These are phyloP conservation scores for Sus scrofa DNA, from an alignment of 2,113 vertebrate species.

Conservation along the genomic window DNA sequence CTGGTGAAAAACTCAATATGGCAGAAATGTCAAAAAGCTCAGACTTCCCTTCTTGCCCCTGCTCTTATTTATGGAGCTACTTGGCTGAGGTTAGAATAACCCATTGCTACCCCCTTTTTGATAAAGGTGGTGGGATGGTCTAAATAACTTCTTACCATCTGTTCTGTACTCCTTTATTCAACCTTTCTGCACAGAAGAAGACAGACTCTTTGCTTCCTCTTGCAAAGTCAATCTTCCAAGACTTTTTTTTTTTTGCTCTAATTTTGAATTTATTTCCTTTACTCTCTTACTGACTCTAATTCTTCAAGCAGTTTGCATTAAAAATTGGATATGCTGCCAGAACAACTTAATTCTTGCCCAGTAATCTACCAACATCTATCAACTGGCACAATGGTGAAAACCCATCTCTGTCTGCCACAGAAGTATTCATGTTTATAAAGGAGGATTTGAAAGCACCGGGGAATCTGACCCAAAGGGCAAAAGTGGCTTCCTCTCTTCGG, in stretches of 20 bases:
- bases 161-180: background rate
- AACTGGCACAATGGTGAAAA: conserved; percentile 61
- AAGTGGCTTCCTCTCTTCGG: conserved; percentile 65
- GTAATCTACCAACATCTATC: background rate
- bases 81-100: background rate
- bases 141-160: background rate
- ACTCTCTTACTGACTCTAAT: background rate
- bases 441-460: conserved; percentile 51
- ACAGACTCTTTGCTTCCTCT: background rate
- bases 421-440: conserved; percentile 60
- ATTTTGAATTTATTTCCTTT: conserved; percentile 5
- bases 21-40: background rate
- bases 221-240: background rate
- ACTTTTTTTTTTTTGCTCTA: background rate
- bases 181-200: background rate
- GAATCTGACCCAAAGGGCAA: conserved; percentile 72
- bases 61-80: background rate
- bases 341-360: background rate
- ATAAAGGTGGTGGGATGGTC: background rate
- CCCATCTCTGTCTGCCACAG: conserved; percentile 48
- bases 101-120: too few species aligned
- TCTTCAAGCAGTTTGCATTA: conserved; percentile 22
- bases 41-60: background rate
- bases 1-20: background rate
- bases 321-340: conserved; percentile 45